Conservation (phyloP, 2,797 vertebrate genomes). For the Xerus rutilus region DNA sequence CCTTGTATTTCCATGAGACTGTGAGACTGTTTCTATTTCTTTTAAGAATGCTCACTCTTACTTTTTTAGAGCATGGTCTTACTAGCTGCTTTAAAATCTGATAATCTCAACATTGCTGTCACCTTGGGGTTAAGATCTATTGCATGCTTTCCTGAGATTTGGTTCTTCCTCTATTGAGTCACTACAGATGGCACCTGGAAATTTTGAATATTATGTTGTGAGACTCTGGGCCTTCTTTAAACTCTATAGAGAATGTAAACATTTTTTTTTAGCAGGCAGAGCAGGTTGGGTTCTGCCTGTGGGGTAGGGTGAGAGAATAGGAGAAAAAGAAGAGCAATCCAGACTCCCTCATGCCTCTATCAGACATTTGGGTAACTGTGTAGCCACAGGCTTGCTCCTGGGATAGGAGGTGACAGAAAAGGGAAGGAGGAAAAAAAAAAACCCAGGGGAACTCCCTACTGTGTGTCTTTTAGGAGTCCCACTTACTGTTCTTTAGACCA, state of each 20-base stretch:
- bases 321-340: slow-evolving; percentile 34
- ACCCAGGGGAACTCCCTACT: not conserved
- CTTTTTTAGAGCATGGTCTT: not conserved
- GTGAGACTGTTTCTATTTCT: not conserved
- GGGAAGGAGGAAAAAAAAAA: not conserved
- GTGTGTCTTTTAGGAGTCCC: not conserved
- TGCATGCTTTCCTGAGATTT: not conserved
- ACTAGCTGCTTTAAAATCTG: slow-evolving; percentile 31
- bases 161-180: not conserved
- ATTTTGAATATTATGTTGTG: not conserved
- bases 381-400: not conserved
- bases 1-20: slow-evolving; percentile 6
- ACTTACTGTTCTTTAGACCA: slow-evolving; percentile 27
- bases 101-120: not conserved
- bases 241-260: not conserved
- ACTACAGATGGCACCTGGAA: not conserved
- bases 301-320: not conserved
- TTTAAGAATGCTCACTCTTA: slow-evolving; percentile 14
- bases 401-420: not conserved
- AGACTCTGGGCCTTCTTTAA: not conserved
- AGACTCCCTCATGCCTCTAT: not conserved
- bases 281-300: not conserved
- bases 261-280: slow-evolving; percentile 30
- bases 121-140: not conserved
- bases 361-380: not conserved